phyloP scores from a whole-genome alignment of 37 sponge, comb jelly and placozoan genomes.

The Bolinopsis microptera region DNA sequence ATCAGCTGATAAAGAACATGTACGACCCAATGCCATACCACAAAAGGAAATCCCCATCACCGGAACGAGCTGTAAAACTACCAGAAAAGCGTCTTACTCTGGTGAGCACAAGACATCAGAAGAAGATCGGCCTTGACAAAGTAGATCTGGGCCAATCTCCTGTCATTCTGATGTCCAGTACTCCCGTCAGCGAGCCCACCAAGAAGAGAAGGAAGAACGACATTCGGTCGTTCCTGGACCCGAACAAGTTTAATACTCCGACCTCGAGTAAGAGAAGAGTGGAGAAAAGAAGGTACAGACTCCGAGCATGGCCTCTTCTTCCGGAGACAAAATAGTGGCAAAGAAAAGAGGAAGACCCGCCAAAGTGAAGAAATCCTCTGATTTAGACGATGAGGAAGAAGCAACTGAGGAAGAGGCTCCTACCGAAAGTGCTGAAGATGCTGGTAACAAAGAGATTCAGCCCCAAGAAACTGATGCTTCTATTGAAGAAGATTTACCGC shows the following conservation, averaged over 20 bases:
- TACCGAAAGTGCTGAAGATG: neutral
- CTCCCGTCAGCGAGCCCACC: neutral
- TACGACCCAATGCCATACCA: conserved; percentile 35
- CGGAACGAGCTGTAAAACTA: conserved; percentile 26
- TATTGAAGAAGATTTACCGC: neutral
- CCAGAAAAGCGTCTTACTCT: conserved; percentile 42
- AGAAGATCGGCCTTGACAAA: conserved; percentile 7
- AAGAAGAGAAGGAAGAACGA: conserved; percentile 31
- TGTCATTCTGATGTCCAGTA: neutral
- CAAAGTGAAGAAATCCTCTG: neutral
- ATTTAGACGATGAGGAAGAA: neutral
- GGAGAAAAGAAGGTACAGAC: neutral
- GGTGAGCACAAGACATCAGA: conserved; percentile 17
- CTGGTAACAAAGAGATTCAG: no score
- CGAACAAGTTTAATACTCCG: neutral
- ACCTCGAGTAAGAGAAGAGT: neutral
- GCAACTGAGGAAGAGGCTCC: neutral
- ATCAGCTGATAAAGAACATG: conserved; percentile 9
- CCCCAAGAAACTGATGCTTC: neutral
- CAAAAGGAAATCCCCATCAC: conserved; percentile 37
- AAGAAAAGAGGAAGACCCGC: neutral
- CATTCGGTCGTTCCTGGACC: neutral
- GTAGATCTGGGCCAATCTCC: conserved; percentile 46
- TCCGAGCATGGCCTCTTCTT: neutral
- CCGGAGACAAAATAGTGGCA: neutral